Percentiles rank a stretch among this genome's conserved stretches.
Evolutionary conservation across 2,888 invertebrate species (phyloP).

Genomic region (Abrostola tripartita): DNA sequence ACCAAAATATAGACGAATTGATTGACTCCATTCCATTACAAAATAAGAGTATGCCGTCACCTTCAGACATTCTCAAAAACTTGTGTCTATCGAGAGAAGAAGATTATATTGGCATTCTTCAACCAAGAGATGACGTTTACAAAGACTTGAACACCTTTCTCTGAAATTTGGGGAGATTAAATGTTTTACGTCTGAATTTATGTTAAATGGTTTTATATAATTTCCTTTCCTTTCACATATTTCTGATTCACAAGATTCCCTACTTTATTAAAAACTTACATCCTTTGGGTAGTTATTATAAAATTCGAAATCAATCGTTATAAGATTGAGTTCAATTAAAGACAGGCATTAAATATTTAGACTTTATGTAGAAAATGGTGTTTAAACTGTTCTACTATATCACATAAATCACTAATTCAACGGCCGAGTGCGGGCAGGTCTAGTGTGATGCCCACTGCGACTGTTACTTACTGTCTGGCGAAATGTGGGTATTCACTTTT

Average conservation of each 20-base stretch:
- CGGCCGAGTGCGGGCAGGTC: too few relatives aligned
- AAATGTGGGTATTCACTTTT: too few relatives aligned
- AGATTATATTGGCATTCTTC: slow-evolving; percentile 61
- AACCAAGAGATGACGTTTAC: slow-evolving; percentile 56
- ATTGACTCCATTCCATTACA: slow-evolving; percentile 71
- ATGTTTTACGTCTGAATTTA: not conserved
- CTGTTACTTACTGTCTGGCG: too few relatives aligned
- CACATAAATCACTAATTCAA: too few relatives aligned
- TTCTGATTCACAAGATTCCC: not conserved
- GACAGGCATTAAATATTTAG: too few relatives aligned
- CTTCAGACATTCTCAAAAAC: slow-evolving; percentile 90
- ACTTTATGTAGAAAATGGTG: too few relatives aligned
- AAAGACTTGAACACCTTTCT: slow-evolving; percentile 67
- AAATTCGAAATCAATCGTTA: too few relatives aligned
- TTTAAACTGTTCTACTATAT: too few relatives aligned
- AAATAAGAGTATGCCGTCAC: slow-evolving; percentile 89
- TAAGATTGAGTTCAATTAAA: too few relatives aligned
- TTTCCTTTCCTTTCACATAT: not conserved
- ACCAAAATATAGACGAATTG: slow-evolving; percentile 75
- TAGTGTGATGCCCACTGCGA: too few relatives aligned
- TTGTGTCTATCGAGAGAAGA: slow-evolving; percentile 88
- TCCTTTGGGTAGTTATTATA: too few relatives aligned
- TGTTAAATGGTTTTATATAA: not conserved
- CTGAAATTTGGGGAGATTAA: slow-evolving; percentile 27
- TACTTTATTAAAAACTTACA: too few relatives aligned